Base-by-base conservation (phyloP, 2,888 invertebrate genomes). In the Hoplodrina blanda region DNA sequence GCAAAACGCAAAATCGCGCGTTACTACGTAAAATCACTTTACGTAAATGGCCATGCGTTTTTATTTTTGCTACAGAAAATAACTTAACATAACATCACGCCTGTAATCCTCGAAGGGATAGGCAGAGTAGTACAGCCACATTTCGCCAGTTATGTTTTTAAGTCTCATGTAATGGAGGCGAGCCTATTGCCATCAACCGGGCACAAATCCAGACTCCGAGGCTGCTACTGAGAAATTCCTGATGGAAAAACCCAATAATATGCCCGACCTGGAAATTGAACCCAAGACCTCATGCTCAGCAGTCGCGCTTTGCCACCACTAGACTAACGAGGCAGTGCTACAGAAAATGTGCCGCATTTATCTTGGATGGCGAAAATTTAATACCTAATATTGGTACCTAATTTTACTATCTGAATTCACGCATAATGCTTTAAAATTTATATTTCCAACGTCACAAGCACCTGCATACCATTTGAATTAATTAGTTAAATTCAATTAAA, bases 1-100 rank as follows among this genome's bases (percentile, higher is more conserved):
- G 8, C 37, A 37, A 8, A 82, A 67, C 69, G 61, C 53, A 59
- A 66, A 67, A 33, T 70, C 68, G 80, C 64, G 65, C 55, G 19
- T 61, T 69, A 56, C 20, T 67, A 57, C 70, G 71, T 73, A 73
- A 76, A 79, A 70, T 67, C 52, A 68, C 60, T 69, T 56, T 37
- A 37, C 52, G 15, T n/a, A 30, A 69, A 77, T 70, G 41, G 67
- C 25, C 70, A 20, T 30, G 52, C 49, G 0, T 15, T 54, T 66
- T 53, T 17, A 50, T 65, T 57, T 73, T 44, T 66, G 52, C 33
- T 50, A 41, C 30, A 68, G 15, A 41, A 55, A 37, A 59, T 44
- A 25, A 25, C n/a, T n/a, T n/a, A n/a, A n/a, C n/a, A n/a, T n/a
- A n/a, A n/a, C n/a, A n/a, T n/a, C 25, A 25, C 25, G 25, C 25